Percentiles rank a stretch among this genome's conserved stretches.
Conservation (phyloP, 2,888 invertebrate genomes). For the Epirrita christyi region DNA sequence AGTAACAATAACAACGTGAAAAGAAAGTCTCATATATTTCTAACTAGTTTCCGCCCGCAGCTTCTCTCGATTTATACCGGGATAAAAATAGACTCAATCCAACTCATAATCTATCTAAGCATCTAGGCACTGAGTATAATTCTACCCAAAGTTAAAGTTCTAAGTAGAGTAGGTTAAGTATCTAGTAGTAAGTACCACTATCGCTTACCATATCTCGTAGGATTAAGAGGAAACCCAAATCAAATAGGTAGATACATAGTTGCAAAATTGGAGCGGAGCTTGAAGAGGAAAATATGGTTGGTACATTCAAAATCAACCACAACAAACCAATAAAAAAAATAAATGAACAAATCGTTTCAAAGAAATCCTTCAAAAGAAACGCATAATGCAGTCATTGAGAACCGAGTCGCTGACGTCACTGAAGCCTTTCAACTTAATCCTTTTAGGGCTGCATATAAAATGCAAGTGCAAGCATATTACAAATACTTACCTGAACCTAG, state of each 20-base stretch:
- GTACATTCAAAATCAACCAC: too few relatives aligned
- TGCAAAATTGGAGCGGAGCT: not conserved
- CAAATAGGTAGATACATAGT: not conserved
- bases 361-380: constrained; percentile 20
- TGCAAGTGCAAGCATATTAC: constrained; percentile 27
- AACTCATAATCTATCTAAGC: too few relatives aligned
- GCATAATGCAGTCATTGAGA: constrained; percentile 14
- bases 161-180: too few relatives aligned
- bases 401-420: constrained; percentile 41
- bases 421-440: constrained; percentile 70
- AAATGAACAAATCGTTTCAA: not conserved
- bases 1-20: too few relatives aligned
- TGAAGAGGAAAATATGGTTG: constrained; percentile 2
- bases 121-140: too few relatives aligned
- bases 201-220: not conserved
- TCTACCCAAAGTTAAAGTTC: too few relatives aligned
- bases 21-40: too few relatives aligned
- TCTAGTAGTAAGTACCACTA: too few relatives aligned
- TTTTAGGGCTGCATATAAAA: constrained; percentile 49
- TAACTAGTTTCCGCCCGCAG: too few relatives aligned
- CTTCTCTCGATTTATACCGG: too few relatives aligned
- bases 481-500: constrained; percentile 5
- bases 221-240: not conserved
- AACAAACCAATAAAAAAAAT: too few relatives aligned
- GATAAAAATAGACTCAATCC: too few relatives aligned